Conservation (phyloP, 2,797 vertebrate species). For the Zenarchopterus dispar region DNA sequence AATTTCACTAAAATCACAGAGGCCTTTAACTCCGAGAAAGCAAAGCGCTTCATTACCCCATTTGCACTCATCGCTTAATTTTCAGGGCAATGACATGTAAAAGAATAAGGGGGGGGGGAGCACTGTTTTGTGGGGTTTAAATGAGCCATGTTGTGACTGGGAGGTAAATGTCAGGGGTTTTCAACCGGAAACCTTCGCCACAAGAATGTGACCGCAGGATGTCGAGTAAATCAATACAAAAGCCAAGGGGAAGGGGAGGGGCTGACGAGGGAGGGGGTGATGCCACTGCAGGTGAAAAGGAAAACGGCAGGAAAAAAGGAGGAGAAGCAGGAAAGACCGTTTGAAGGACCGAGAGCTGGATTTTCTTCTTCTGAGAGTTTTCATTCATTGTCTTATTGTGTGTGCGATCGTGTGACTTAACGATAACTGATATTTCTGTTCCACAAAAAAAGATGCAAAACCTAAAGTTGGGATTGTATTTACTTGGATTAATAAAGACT, state of each 20-base stretch:
- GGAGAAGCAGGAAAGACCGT: not conserved
- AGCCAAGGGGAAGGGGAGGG: constrained; percentile 47
- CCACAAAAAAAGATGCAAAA: not conserved
- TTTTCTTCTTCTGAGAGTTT: constrained; percentile 13
- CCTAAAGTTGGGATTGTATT: too few relatives aligned
- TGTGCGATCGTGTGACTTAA: not conserved
- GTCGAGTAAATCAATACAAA: constrained; percentile 73
- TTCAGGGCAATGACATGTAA: constrained; percentile 4
- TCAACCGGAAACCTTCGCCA: constrained; percentile 77
- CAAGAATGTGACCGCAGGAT: constrained; percentile 78
- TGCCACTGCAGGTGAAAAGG: constrained; percentile 36
- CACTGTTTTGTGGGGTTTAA: constrained; percentile 53
- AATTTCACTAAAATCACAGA: not conserved
- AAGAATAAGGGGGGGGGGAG: not conserved
- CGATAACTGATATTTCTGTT: not conserved
- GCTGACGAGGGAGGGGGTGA: constrained; percentile 27
- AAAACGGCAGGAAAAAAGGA: constrained; percentile 29
- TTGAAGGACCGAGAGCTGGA: constrained; percentile 4
- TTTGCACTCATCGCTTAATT: constrained; percentile 18
- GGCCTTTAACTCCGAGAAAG: not conserved
- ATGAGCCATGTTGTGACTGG: constrained; percentile 61
- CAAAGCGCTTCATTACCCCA: constrained; percentile 11
- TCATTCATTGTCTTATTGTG: constrained; percentile 2
- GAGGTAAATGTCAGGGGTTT: constrained; percentile 73
- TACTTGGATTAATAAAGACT: too few relatives aligned